A percentile compares a stretch with the other conserved stretches of the same genome.
Conservation (phyloP, 2,113 vertebrate species). For the Chloroceryle aenea region DNA sequence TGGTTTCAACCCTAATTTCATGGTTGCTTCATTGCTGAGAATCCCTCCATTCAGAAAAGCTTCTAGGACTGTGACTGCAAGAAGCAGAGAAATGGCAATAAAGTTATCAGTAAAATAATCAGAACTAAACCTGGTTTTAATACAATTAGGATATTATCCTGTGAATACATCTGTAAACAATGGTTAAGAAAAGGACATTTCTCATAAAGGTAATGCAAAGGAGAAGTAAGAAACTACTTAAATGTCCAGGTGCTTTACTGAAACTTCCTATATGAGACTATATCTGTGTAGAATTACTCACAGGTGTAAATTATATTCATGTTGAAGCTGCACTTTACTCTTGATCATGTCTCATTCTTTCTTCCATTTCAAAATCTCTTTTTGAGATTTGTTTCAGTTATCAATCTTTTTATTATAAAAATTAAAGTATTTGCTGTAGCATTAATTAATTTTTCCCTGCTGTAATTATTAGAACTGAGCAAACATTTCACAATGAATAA, state of each 20-base stretch:
- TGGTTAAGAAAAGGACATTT: background rate
- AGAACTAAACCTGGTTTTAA: background rate
- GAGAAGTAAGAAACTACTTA: background rate
- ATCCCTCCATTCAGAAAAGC: background rate
- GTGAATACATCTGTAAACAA: background rate
- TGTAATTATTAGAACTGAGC: conserved; percentile 63
- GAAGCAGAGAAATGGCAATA: background rate
- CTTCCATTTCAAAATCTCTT: conserved; percentile 27
- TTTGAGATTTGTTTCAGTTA: conserved; percentile 41
- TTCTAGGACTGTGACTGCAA: background rate
- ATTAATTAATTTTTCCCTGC: conserved; percentile 63
- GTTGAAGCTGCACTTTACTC: conserved; percentile 22
- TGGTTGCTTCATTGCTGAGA: background rate
- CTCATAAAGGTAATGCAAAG: background rate
- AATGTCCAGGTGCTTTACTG: background rate
- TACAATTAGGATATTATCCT: background rate
- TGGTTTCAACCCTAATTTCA: background rate
- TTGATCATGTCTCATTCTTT: conserved; percentile 27
- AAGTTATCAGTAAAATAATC: background rate
- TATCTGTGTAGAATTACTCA: background rate
- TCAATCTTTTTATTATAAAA: conserved; percentile 66
- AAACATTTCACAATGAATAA: conserved; percentile 69
- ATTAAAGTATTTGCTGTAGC: conserved; percentile 60
- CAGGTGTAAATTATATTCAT: background rate
- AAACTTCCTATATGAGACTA: background rate